Base-by-base conservation (phyloP, 2,113 vertebrate species). In the Oryzias javanicus region DNA sequence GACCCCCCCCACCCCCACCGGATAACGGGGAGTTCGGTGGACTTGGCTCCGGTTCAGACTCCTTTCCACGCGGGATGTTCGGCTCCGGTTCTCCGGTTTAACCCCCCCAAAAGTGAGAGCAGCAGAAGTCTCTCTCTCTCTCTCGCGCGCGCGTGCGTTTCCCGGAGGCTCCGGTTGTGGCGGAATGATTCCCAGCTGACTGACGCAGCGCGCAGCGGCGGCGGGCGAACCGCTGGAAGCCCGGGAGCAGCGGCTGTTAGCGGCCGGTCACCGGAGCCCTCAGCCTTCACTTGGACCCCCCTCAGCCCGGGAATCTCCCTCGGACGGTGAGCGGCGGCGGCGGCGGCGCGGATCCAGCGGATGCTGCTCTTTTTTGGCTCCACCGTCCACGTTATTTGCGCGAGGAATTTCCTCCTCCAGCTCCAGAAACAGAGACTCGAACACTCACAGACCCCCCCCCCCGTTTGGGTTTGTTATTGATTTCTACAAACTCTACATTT, bases 11-110 rank as follows among this genome's bases (percentile, higher is more conserved):
- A 2, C 22, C 24, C 29, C 29, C 18, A 2, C 29, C 4, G 14
- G n/a, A 4, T 14, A 18, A 7, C 4, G 50, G 24, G 57, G 70
- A 78, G 62, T 80, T 78, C 7, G 20, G 19, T 12, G 60, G 75
- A 86, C 81, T 82, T 84, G 76, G 60, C 59, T 20, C 49, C 19
- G 74, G 41, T 68, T 51, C 65, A 55, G 60, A 66, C 57, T 70
- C 57, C 5, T 58, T 17, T 69, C 63, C 16, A 22, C 17, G 49
- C 49, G 17, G 40, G 60, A 68, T 78, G 44, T 19, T 60, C 44
- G 14, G 46, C 51, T 62, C 49, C 4, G 52, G 16, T 13, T 46
- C 4, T 4, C 8, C 1, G 59, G 17, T 12, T 49, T 60, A 41
- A 70, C 40, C 8, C 29, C 29, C 29, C 6, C 7, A 27, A 70